Evolutionary conservation across 2,113 vertebrate species (phyloP).

Genomic region (Trichechus manatus): DNA sequence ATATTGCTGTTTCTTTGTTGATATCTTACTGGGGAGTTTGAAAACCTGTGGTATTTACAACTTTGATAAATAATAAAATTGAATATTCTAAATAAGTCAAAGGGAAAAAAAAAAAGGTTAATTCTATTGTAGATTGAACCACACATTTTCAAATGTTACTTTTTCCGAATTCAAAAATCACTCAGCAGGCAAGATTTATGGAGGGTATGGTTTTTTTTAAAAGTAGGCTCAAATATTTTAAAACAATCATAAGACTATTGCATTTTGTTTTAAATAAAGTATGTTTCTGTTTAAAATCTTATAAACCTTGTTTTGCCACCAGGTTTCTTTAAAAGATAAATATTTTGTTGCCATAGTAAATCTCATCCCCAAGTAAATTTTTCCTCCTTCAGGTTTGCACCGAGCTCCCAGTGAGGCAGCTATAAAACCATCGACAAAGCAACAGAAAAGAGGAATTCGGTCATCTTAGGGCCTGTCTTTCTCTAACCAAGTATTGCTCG

Average conservation of each 20-base stretch:
- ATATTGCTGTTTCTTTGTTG: slow-evolving; percentile 52
- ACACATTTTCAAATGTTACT: slow-evolving; percentile 57
- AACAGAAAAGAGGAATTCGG: neutral
- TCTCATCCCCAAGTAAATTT: slow-evolving; percentile 75
- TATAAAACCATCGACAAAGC: slow-evolving; percentile 56
- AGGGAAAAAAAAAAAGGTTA: neutral
- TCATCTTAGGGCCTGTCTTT: neutral
- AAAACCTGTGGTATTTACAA: slow-evolving; percentile 50
- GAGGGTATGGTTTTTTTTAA: slow-evolving; percentile 33
- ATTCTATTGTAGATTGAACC: slow-evolving; percentile 42
- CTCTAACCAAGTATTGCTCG: neutral
- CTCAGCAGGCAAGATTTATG: slow-evolving; percentile 44
- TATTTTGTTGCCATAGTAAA: slow-evolving; percentile 85
- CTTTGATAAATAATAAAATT: slow-evolving; percentile 53
- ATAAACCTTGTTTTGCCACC: slow-evolving; percentile 73
- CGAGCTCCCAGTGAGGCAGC: slow-evolving; percentile 21
- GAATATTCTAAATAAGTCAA: slow-evolving; percentile 47
- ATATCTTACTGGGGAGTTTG: slow-evolving; percentile 2
- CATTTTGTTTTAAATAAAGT: slow-evolving; percentile 69
- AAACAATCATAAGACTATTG: slow-evolving; percentile 61
- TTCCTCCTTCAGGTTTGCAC: slow-evolving; percentile 77
- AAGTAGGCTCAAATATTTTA: slow-evolving; percentile 44
- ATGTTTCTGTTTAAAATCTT: slow-evolving; percentile 82
- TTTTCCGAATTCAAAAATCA: slow-evolving; percentile 67
- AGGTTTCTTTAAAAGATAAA: slow-evolving; percentile 81